These are phyloP conservation scores for Ophonus ardosiacus DNA, from an alignment of 2,888 invertebrate species.

Conservation along the genomic window DNA sequence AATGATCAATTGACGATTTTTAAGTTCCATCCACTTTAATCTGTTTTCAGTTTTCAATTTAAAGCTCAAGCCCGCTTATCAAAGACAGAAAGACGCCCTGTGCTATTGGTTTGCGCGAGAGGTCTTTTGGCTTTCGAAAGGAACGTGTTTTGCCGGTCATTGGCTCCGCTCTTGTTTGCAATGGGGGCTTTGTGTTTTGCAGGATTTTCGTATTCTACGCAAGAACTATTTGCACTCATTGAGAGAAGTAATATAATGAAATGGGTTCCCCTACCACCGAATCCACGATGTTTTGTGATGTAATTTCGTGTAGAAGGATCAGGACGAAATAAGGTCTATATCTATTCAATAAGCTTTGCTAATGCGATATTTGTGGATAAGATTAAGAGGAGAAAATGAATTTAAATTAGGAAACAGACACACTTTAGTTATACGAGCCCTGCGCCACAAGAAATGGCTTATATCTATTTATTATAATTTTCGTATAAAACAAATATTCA, in stretches of 20 bases:
- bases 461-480: too few relatives aligned
- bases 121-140: not conserved
- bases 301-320: not conserved
- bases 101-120: not conserved
- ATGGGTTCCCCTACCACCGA: not conserved
- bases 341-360: too few relatives aligned
- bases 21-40: not conserved
- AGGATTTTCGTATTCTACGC: conserved; percentile 35
- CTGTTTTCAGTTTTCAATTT: not conserved
- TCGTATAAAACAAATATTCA: too few relatives aligned
- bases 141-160: conserved; percentile 38
- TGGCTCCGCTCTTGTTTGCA: conserved; percentile 30
- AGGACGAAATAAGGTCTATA: too few relatives aligned
- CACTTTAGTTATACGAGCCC: too few relatives aligned
- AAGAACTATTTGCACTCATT: conserved; percentile 43
- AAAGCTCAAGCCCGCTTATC: not conserved
- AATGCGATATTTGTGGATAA: too few relatives aligned
- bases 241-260: conserved; percentile 24
- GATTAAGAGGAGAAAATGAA: too few relatives aligned
- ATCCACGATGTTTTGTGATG: conserved; percentile 5
- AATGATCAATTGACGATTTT: not conserved
- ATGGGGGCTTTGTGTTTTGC: conserved; percentile 10
- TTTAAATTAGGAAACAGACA: too few relatives aligned
- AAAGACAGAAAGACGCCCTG: not conserved
- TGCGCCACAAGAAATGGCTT: too few relatives aligned